phyloP scores from a whole-genome alignment of 2,113 vertebrate species.

The Typhlomys cinereus region DNA sequence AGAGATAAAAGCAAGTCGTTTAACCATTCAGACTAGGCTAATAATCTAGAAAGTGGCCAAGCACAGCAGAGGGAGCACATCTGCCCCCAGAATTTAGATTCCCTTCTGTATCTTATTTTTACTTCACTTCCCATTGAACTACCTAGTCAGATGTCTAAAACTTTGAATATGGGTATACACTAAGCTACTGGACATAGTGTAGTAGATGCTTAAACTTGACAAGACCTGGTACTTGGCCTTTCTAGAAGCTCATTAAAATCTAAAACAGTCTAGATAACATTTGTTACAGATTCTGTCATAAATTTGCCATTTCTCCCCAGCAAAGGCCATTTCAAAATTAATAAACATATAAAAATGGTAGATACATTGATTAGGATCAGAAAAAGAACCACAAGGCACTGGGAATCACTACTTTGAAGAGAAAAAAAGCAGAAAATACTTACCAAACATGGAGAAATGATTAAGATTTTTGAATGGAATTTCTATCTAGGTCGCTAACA shows the following conservation, averaged over 20 bases:
- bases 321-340: not conserved
- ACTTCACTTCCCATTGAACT: not conserved
- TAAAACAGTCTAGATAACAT: not conserved
- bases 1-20: slow-evolving; percentile 7
- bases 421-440: not conserved
- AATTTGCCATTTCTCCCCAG: not conserved
- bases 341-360: not conserved
- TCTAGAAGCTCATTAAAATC: not conserved
- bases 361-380: not conserved
- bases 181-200: not conserved
- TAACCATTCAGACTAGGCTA: not conserved
- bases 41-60: not conserved
- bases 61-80: not conserved
- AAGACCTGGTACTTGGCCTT: not conserved
- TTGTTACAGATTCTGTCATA: not conserved
- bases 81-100: not conserved
- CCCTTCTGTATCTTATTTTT: not conserved
- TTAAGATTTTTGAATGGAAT: slow-evolving; percentile 58
- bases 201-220: not conserved
- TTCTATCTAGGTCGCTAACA: slow-evolving; percentile 19
- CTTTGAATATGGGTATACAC: not conserved
- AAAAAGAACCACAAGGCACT: not conserved
- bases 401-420: not conserved
- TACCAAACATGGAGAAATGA: slow-evolving; percentile 26
- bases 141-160: not conserved